Base-by-base conservation (phyloP, 1,140 invertebrate genomes). In the Pomacea maculata region DNA sequence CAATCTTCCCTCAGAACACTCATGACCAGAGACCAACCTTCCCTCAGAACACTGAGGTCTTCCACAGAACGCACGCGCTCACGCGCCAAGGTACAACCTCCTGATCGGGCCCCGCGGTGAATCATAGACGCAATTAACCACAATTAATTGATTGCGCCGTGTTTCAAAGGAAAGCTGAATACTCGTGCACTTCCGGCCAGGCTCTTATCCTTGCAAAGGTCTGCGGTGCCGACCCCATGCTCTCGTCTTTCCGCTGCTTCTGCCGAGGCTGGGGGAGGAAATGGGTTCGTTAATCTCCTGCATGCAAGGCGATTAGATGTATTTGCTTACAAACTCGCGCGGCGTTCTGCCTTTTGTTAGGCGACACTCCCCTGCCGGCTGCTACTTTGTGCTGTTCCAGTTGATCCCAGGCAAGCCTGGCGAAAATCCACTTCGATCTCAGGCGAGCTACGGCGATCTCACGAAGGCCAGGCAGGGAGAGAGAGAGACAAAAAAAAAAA, bases 131-230 rank as follows among this genome's bases (percentile, higher is more conserved):
- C 77, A 78, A 78, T 78, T 78, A 78, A 65, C 77, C 67, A 57
- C 77, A 70, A 78, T 78, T 78, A 78, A 78, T 78, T 78, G 77
- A 78, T 78, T 78, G 77, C 34, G 77, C 34, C 65, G 19, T 15
- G 77, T 67, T 67, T 70, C 70, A 65, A 78, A 78, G 70, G 67
- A 17, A 70, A 54, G 25, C 29, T 21, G 67, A 71, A 45, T 25
- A 57, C 19, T 12, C 65, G 68, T 78, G 70, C 61, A 78, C 77
- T 78, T 78, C 77, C 75, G 15, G 17, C 14, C 21, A 7, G 52
- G 73, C 45, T 54, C 54, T 74, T 67, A n/a, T 54, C 64, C 63
- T 70, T 11, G 6, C 11, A 70, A 70, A 25, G 67, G 67, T 15
- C 65, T 54, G 52, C 17, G 9, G 29, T 11, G 3, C 17, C 52